Base-by-base conservation (phyloP, 2,797 vertebrate genomes). In the Sphenodon punctatus region DNA sequence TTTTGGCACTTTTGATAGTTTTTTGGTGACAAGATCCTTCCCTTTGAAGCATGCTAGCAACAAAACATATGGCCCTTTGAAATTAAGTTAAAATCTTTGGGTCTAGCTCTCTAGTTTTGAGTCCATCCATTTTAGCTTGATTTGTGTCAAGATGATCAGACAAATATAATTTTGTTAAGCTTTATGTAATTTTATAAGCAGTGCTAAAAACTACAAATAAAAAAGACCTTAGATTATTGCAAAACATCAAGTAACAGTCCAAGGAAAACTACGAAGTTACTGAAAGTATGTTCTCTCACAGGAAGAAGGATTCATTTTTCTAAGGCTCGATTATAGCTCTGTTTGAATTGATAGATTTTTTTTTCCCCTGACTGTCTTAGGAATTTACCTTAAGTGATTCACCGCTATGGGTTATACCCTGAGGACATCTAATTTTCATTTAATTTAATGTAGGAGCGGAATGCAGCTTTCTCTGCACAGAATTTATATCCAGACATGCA, bases 231-330 rank as follows among this genome's bases (percentile, higher is more conserved):
- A 87, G 75, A 87, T 91, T 75, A 80, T 88, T 87, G 49, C 76
- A 86, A 86, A 92, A 86, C 13, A 90, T 42, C n/a, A 86, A 45
- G 23, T 49, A 83, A 67, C 68, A 84, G 75, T 79, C 73, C 86
- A 92, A 88, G 83, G 90, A 91, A 90, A 92, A 90, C 73, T 85
- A 19, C 48, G n/a, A 91, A 78, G 63, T 81, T 87, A 82, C 74
- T 85, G 81, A 71, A 87, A 90, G 78, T 67, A 80, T 85, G 88
- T 89, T 89, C 80, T 80, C 39, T 92, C 87, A 86, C 48, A 65
- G 71, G 93, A 82, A 72, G 75, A 86, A 70, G 89, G 77, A 77
- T 67, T 91, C 86, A 90, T 77, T 90, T 87, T 93, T 93, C 83
- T 88, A 75, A 86, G 78, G 88, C 79, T 82, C 70, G 88, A 71